Conservation (phyloP, 2,113 vertebrate species). For the Connochaetes taurinus region DNA sequence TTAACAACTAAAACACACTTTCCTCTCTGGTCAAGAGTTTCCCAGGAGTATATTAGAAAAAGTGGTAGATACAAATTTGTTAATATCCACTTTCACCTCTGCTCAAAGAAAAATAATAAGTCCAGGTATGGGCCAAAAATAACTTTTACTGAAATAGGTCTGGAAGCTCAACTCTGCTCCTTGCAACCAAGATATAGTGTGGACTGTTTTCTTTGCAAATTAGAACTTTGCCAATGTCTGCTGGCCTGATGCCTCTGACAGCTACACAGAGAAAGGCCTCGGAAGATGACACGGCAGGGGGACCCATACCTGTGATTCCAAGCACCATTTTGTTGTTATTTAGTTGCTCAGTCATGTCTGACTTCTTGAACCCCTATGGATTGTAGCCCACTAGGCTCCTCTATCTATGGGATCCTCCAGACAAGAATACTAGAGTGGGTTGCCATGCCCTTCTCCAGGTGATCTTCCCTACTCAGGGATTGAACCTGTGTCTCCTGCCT, state of each 20-base stretch:
- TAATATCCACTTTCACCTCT: conserved; percentile 51
- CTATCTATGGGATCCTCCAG: neutral
- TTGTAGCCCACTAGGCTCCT: neutral
- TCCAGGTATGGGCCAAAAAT: conserved; percentile 52
- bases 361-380: neutral
- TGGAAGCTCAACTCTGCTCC: conserved; percentile 8
- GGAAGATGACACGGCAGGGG: neutral
- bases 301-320: neutral
- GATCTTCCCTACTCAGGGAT: neutral
- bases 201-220: conserved; percentile 17
- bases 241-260: conserved; percentile 16
- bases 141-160: conserved; percentile 40
- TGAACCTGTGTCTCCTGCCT: neutral
- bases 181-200: conserved; percentile 11
- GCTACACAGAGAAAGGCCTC: neutral
- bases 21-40: conserved; percentile 61
- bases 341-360: neutral
- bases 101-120: conserved; percentile 58
- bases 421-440: neutral
- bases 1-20: conserved; percentile 61
- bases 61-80: conserved; percentile 40
- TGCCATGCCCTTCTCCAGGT: neutral
- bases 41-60: conserved; percentile 34
- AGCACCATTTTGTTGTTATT: neutral
- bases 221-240: conserved; percentile 14